phyloP scores from a whole-genome alignment of 2,113 vertebrate genomes.

The Ammospiza caudacuta region DNA sequence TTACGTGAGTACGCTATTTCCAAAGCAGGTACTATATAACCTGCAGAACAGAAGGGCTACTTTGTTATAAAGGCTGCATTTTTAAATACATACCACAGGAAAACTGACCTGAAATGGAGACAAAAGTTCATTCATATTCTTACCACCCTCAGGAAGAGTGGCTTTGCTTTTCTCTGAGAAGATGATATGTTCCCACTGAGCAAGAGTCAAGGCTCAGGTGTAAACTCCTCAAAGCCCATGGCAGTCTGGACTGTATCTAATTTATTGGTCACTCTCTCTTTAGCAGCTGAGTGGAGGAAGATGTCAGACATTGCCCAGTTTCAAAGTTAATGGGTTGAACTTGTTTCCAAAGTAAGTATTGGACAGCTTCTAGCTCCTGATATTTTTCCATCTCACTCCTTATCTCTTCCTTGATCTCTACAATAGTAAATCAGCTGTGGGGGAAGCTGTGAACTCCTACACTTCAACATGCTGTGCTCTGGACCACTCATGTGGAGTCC shows the following conservation, averaged over 20 bases:
- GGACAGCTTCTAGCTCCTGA: not conserved
- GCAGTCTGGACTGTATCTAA: not conserved
- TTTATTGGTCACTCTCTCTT: not conserved
- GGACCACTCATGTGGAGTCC: not conserved
- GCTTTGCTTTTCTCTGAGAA: not conserved
- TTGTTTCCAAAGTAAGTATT: slow-evolving; percentile 12
- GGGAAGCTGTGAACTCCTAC: not conserved
- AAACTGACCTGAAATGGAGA: not conserved
- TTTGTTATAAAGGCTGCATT: not conserved
- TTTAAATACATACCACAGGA: not conserved
- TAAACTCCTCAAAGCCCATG: not conserved
- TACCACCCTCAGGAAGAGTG: not conserved
- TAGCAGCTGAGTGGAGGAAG: not conserved
- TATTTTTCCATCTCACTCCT: not conserved
- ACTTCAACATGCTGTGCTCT: not conserved
- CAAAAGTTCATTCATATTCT: not conserved
- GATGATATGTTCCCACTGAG: not conserved
- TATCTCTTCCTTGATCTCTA: not conserved
- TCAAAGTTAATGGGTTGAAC: not conserved
- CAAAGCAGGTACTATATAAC: not conserved
- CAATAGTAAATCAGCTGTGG: not conserved
- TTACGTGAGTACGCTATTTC: not conserved
- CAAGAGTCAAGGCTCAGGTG: not conserved
- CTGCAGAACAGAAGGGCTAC: not conserved
- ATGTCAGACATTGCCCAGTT: not conserved